Percentiles rank a stretch among this genome's conserved stretches.
These are phyloP conservation scores for Andrena marginata DNA, from an alignment of 2,888 invertebrate genomes.

Conservation along the genomic window DNA sequence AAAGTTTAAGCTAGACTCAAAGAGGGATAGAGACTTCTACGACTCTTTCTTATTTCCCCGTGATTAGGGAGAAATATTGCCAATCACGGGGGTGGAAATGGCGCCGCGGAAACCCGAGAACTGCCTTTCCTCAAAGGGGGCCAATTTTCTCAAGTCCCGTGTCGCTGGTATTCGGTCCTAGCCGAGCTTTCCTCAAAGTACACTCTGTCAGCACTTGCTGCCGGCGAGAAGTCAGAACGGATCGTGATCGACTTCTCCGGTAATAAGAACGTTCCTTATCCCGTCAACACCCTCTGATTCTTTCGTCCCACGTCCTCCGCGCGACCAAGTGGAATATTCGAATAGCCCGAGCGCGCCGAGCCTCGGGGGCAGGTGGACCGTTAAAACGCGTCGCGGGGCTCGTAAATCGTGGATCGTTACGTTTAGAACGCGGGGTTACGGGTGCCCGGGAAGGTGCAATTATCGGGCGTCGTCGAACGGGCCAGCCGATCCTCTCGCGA, in stretches of 20 bases:
- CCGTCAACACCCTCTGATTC: no score
- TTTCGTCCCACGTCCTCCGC: no score
- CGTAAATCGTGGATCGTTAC: conserved; percentile 69
- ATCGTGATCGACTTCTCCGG: no score
- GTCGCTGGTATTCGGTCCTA: neutral
- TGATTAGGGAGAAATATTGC: conserved; percentile 7
- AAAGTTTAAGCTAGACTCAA: neutral
- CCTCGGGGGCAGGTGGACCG: conserved; percentile 27
- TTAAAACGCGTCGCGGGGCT: conserved; percentile 52
- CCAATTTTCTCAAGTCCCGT: neutral
- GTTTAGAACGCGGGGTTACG: conserved; percentile 46
- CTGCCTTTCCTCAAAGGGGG: neutral
- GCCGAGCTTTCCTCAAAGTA: neutral
- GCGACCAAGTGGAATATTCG: no score
- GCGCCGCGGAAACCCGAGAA: neutral
- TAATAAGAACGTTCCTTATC: no score
- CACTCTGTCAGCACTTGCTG: neutral
- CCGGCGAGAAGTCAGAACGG: no score
- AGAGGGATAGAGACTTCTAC: neutral
- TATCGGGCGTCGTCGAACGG: conserved; percentile 57
- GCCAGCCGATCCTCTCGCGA: conserved; percentile 22
- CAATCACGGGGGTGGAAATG: neutral
- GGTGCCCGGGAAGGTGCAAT: conserved; percentile 59
- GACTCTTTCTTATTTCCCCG: neutral
- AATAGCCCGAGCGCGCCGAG: no score